Evolutionary conservation across 2,888 invertebrate species (phyloP), one percentile per base, ranked within the genome.

Genomic region (Panzeria rudis): DNA sequence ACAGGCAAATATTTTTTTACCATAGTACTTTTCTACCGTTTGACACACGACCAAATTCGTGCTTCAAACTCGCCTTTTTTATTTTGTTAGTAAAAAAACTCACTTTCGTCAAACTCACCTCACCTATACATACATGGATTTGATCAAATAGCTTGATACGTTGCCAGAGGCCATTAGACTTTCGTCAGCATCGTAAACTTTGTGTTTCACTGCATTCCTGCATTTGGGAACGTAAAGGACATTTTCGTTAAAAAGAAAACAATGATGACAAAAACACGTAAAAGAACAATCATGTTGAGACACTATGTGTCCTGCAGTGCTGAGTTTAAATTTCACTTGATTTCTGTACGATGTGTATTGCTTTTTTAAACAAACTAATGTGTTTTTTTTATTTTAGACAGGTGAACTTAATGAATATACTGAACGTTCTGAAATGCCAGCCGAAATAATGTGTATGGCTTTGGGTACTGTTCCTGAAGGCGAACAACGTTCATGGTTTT

Each of bases 361-460:
- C 1, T 2, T 38, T 73, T 54, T 29, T 20, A 41, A 20, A 59
- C 32, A 61, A 23, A 61, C 11, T 9, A 0, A 8, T 17, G 11
- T 64, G 54, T 64, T 13, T 73, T 47, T 56, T 35, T 11, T 20
- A 20, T 87, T 88, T 94, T 92, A 98, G 98, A 97, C 98, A 87
- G 99, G 99, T 0, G 98, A 99, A 92, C 93, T 99, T 68, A 99
- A 99, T 93, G 99, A 99, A 92, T 99, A 99, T 92, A 98, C 98
- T 9, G 99, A 99, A 91, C 95, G 99, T 11, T 98, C 98, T 90
- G 98, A 98, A 91, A 96, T 99, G 95, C 97, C 98, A 7, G 96
- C 97, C 0, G 99, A 99, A 92, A 98, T 99, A 0, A 96, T 99
- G 87, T 99, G 99, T 91, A 99, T 99, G 99, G 98, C 98, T 0